phyloP scores from a whole-genome alignment of 2,797 vertebrate species.

The Hapalemur alaotrensis region DNA sequence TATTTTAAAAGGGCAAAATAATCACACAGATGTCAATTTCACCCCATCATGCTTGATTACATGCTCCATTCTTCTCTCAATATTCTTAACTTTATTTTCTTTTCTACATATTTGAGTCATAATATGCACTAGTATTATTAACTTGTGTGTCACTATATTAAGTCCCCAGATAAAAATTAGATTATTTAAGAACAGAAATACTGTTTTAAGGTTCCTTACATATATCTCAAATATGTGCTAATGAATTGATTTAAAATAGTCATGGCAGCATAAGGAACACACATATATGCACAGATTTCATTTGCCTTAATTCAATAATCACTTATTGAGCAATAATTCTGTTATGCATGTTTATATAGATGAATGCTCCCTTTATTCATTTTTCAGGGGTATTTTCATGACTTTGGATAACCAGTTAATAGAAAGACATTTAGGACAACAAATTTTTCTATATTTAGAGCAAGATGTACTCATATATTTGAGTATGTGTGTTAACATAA shows the following conservation, averaged over 20 bases:
- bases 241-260: not conserved
- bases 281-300: not conserved
- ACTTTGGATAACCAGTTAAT: not conserved
- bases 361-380: not conserved
- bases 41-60: not conserved
- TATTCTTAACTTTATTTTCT: not conserved
- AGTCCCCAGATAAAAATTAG: not conserved
- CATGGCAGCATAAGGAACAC: not conserved
- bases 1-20: not conserved
- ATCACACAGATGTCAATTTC: not conserved
- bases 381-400: not conserved
- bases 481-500: not conserved
- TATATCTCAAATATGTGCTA: not conserved
- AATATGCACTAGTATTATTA: not conserved
- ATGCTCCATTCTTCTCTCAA: not conserved
- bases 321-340: not conserved
- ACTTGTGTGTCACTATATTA: not conserved
- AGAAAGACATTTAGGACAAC: not conserved
- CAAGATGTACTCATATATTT: not conserved
- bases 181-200: not conserved
- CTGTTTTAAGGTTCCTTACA: not conserved
- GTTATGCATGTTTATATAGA: not conserved
- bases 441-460: not conserved
- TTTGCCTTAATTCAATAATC: not conserved
- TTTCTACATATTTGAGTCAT: not conserved